Evolutionary conservation across 2,888 invertebrate species (phyloP), one percentile per base, ranked within the genome.

Genomic region (Sphinx pinastri): DNA sequence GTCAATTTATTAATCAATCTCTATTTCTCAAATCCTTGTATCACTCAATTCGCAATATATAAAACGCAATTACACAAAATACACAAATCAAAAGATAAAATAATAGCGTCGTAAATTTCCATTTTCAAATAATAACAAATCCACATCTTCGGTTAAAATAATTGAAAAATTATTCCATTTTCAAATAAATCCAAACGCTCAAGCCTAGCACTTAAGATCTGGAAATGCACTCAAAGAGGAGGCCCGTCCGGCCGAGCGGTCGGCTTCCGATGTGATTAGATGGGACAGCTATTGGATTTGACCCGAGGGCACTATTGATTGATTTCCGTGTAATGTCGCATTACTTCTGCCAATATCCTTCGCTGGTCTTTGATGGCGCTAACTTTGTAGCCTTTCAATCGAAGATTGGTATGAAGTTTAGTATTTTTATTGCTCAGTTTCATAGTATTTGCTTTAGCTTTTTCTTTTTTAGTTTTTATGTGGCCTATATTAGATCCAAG

Each of bases 271-370:
- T 77, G 82, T 86, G 89, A 91, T 92, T 90, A 88, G 87, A 88
- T 89, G 81, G 84, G 84, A 81, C 72, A 79, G 83, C 85, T 86
- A 88, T 90, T 86, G 85, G 86, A 86, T 89, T 88, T 84, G 82
- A 84, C 85, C 81, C 83, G 83, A 80, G 79, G 79, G 70, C 67
- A 71, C 63, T 73, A 74, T 73, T 75, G 81, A 80, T 80, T 80
- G 79, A 79, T 68, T 52, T 55, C 70, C 57, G 68, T 47, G 57
- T 70, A 58, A 67, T 58, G 67, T 70, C 57, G 47, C 58, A 55
- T 59, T 70, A 45, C 16, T 54, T 59, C 51, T 38, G 59, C 19
- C 38, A 70, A 68, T 68, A 63, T 49, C 63, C 63, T 49, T 14
- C 25, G 25, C 19, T 19, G 25, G 12, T 10, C 13, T 63, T 31